Conservation (phyloP, 2,888 invertebrate species). For the Drosophila barbarae region DNA sequence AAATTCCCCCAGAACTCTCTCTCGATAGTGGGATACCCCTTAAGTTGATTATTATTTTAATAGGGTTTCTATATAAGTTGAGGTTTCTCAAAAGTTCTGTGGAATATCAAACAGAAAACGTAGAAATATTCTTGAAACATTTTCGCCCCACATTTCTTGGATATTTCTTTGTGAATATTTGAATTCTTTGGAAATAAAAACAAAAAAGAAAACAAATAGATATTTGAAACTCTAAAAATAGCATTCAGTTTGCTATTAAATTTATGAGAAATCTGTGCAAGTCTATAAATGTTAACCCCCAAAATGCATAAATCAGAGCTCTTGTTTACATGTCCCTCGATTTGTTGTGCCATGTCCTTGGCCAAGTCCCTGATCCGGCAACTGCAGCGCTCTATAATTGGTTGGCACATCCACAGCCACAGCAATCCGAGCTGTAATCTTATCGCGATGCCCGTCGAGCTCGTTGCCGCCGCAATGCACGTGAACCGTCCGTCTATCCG, state of each 20-base stretch:
- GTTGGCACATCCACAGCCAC: slow-evolving; percentile 5
- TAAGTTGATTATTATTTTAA: not conserved
- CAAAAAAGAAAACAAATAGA: not conserved
- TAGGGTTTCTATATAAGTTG: too few species aligned
- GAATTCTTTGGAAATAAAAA: not conserved
- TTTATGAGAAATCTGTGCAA: too few species aligned
- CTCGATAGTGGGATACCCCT: not conserved
- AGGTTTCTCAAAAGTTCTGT: too few species aligned
- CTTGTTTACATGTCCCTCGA: not conserved
- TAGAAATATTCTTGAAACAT: not conserved
- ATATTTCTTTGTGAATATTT: not conserved
- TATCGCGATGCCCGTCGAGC: slow-evolving; percentile 28
- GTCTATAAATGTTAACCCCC: not conserved
- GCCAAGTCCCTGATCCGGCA: slow-evolving; percentile 13
- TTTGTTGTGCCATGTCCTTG: slow-evolving; percentile 4
- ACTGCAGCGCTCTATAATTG: slow-evolving; percentile 12
- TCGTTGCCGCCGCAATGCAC: slow-evolving; percentile 27
- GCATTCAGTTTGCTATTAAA: not conserved
- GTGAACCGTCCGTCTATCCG: slow-evolving; percentile 5
- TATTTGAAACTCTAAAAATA: slow-evolving; percentile 4
- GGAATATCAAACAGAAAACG: too few species aligned
- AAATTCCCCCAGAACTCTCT: not conserved
- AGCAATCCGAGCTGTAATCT: slow-evolving; percentile 21
- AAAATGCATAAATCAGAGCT: not conserved
- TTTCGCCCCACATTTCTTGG: too few species aligned